These are phyloP conservation scores for Mionectes macconnelli DNA, from an alignment of 2,113 vertebrate genomes.

Conservation along the genomic window DNA sequence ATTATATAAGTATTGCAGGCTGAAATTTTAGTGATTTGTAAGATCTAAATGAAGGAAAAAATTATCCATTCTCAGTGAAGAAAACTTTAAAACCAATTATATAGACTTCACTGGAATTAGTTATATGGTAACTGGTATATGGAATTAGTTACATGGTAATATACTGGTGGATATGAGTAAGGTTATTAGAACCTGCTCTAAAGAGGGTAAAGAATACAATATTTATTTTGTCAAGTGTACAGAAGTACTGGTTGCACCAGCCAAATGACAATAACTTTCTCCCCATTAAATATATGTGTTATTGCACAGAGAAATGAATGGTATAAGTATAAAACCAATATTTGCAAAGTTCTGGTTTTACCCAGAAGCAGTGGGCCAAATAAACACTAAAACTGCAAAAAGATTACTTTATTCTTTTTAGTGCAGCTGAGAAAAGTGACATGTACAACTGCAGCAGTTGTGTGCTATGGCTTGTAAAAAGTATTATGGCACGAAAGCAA, in stretches of 20 bases:
- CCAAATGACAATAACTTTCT: not conserved
- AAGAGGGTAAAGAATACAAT: not conserved
- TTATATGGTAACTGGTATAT: not conserved
- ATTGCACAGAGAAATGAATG: not conserved
- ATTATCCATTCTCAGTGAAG: not conserved
- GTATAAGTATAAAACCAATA: not conserved
- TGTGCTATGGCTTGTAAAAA: constrained; percentile 5
- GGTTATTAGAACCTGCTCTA: not conserved
- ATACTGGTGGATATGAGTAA: not conserved
- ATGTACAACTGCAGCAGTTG: not conserved
- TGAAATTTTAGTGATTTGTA: not conserved
- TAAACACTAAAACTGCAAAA: constrained; percentile 6
- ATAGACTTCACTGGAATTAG: not conserved
- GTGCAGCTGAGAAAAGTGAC: not conserved
- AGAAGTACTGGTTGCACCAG: not conserved
- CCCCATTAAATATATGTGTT: not conserved
- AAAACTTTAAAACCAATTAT: not conserved
- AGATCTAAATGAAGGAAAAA: not conserved
- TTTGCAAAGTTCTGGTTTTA: not conserved
- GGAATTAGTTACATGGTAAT: not conserved
- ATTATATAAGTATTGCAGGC: not conserved
- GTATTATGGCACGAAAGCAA: not conserved
- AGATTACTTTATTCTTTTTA: not conserved
- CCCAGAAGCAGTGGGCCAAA: not conserved
- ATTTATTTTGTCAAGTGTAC: not conserved